Conservation (phyloP, 2,113 vertebrate genomes). For the Scophthalmus maximus region DNA sequence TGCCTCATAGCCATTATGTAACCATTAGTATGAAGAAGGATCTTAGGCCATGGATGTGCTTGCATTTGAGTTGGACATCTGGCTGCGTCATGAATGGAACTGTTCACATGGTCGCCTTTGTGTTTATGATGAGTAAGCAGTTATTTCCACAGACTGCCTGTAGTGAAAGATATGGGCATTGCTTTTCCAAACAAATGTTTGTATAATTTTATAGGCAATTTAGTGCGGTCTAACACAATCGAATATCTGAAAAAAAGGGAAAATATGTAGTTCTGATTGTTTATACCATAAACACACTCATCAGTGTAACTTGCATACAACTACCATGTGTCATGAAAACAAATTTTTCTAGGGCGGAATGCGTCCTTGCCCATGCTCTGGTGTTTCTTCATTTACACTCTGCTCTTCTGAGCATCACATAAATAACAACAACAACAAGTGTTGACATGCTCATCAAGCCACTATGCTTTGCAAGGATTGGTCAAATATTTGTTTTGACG, state of each 20-base stretch:
- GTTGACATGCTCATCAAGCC: background rate
- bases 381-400: background rate
- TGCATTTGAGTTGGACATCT: too few relatives aligned
- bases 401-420: background rate
- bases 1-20: background rate
- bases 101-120: background rate
- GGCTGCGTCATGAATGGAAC: background rate
- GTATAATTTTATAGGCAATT: background rate
- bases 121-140: background rate
- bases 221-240: background rate
- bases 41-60: too few relatives aligned
- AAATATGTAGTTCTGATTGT: background rate
- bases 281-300: background rate
- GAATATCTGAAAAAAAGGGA: background rate
- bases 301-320: background rate
- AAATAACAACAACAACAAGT: background rate
- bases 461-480: background rate
- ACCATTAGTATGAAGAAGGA: background rate
- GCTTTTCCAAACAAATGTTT: too few relatives aligned
- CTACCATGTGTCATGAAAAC: background rate
- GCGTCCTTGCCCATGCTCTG: background rate
- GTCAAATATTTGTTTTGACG: conserved; percentile 1
- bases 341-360: background rate
- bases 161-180: background rate
- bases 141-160: background rate